Conservation (phyloP, 2,113 vertebrate genomes). For the Pica pica region DNA sequence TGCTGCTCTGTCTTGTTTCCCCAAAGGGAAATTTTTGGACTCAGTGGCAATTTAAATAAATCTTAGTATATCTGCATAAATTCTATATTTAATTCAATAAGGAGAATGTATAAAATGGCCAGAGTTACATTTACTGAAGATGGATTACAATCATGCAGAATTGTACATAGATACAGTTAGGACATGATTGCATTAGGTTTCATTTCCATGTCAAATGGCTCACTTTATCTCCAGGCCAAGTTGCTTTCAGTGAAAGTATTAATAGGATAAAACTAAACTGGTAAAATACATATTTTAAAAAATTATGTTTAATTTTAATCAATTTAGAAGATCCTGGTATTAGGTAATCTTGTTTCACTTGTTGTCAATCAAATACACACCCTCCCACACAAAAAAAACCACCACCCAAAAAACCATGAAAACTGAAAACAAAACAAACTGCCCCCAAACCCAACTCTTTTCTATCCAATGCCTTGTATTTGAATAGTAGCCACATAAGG, state of each 20-base stretch:
- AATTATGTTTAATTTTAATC: not conserved
- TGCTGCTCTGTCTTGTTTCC: not conserved
- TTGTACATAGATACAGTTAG: not conserved
- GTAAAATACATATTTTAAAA: not conserved
- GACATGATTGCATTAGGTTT: not conserved
- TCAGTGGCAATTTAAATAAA: not conserved
- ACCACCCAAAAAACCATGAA: not conserved
- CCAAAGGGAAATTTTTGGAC: not conserved
- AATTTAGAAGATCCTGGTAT: not conserved
- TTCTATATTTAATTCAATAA: not conserved
- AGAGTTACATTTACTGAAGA: not conserved
- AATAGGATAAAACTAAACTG: not conserved
- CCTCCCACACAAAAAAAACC: accelerated
- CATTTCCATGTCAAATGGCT: not conserved
- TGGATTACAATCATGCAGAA: not conserved
- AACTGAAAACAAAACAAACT: not conserved
- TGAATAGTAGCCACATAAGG: not conserved
- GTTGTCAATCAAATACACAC: not conserved
- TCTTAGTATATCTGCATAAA: not conserved
- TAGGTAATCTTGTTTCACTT: not conserved
- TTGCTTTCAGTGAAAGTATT: not conserved
- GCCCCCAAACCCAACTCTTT: not conserved
- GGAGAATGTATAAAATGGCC: not conserved
- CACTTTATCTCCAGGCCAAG: not conserved
- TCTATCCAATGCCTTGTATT: not conserved